Evolutionary conservation across 1,140 invertebrate genomes (phyloP), one percentile per base, ranked within the genome.

Genomic region (Ceratina australensis): DNA sequence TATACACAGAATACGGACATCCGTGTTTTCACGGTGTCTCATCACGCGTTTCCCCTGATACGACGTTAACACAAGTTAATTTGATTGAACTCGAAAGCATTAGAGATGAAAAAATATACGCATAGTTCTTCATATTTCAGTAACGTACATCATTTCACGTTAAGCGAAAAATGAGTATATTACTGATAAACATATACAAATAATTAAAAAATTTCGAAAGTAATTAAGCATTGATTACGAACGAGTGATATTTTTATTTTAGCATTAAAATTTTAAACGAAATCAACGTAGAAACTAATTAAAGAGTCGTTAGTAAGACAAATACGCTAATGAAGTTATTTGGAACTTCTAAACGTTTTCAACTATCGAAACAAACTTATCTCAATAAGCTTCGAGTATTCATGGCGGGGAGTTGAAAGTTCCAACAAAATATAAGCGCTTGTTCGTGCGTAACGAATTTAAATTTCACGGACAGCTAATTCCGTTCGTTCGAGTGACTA

Each of bases 21-120:
- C 65, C 2, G 5, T 16, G 2, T 20, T 13, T 24, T 33, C 26
- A 15, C 22, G 5, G 60, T 77, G 50, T 16, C 59, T 64, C 59
- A 15, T 69, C 69, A 61, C 49, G 18, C 72, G 71, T 13, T 47
- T 54, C 18, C 57, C 15, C 22, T 68, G 74, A 81, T 78, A 72
- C 56, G 64, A 75, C 50, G 49, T 71, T 67, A 76, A 82, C 65
- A 60, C 56, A 61, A 52, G 72, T 54, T 75, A 83, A 84, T 84
- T 20, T 56, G 24, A 83, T 84, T 63, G 80, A 80, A 42, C 69
- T 65, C 28, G n/a, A 15, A 52, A 60, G 26, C 56, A 72, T 5
- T 33, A 33, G 7, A 33, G 7, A 33, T n/a, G n/a, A 33, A 33
- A 3, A 33, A 2, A 33, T 7, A 33, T 33, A 33, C 33, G 7